Evolutionary conservation across 2,113 vertebrate species (phyloP).

Genomic region (Eurystomus gularis): DNA sequence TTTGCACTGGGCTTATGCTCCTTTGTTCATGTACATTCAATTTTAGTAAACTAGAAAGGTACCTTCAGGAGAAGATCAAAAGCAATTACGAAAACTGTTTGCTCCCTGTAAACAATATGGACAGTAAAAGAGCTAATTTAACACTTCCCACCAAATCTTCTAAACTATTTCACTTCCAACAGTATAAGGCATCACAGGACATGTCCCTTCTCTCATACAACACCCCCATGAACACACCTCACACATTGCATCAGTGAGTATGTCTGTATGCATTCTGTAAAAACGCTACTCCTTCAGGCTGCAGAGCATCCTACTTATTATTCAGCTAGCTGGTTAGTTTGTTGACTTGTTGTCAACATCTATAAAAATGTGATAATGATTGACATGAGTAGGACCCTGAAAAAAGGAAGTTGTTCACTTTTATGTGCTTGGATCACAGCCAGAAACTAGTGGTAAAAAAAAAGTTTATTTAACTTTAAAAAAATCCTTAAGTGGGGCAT

Average conservation of each 20-base stretch:
- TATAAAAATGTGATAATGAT: constrained; percentile 30
- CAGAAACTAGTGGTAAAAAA: not conserved
- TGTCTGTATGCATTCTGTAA: not conserved
- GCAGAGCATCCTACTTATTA: not conserved
- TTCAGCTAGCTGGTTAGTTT: constrained; percentile 14
- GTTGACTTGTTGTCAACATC: not conserved
- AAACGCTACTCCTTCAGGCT: not conserved
- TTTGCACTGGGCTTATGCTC: not conserved
- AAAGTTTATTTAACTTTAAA: not conserved
- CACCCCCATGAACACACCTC: not conserved
- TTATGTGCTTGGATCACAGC: not conserved
- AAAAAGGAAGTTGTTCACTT: not conserved
- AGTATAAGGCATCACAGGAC: not conserved
- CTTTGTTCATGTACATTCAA: not conserved
- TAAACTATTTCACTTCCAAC: not conserved
- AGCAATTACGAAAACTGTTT: not conserved
- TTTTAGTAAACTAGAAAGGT: not conserved
- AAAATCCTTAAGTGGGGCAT: not conserved
- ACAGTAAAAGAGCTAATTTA: not conserved
- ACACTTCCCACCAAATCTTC: not conserved
- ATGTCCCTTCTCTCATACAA: not conserved
- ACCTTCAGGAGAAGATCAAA: not conserved
- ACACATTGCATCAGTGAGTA: not conserved
- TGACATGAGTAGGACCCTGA: not conserved
- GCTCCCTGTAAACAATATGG: not conserved